Evolutionary conservation across 2,113 vertebrate species (phyloP), one percentile per base, ranked within the genome.

Genomic region (Macrotus californicus): DNA sequence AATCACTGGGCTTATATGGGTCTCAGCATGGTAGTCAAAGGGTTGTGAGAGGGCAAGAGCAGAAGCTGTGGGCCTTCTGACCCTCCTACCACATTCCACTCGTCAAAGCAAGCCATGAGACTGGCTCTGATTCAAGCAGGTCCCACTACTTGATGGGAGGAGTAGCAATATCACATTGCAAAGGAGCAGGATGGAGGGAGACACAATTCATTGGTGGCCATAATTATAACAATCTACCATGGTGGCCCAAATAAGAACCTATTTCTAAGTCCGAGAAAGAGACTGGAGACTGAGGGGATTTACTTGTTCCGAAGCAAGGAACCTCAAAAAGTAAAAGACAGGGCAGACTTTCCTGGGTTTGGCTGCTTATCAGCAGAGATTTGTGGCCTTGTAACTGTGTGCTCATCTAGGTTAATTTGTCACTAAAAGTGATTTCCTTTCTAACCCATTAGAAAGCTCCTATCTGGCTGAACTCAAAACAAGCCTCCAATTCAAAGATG

Each of bases 341-440:
- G 24, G 3, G 10, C 14, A 43, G 22, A 13, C 7, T 13, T 84
- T n/a, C 19, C 66, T 91, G 39, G 13, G 6, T 66, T 61, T 43
- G 11, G 11, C 41, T 69, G 34, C 29, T 82, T 92, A 39, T 87
- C 69, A 72, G n/a, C 7, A 54, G 50, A 91, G 72, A 83, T 66
- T 76, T 66, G 54, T 22, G 12, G 64, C 5, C 43, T 59, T 67
- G 8, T 90, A 77, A 79, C 39, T 81, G 22, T 76, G 59, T 70
- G 21, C 36, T 76, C 59, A 41, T 19, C 10, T 66, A 29, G 19
- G 50, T 64, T 59, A 29, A 87, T 94, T 59, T 72, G 9, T 72
- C 50, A 54, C 70, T 80, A 48, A 83, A 91, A 88, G 43, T 85
- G 5, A 87, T 84, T 79, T 73, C n/a, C 89, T 93, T 88, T 85